Evolutionary conservation across 2,888 invertebrate genomes (phyloP), one percentile per base, ranked within the genome.

Genomic region (Priocnemis perturbator): DNA sequence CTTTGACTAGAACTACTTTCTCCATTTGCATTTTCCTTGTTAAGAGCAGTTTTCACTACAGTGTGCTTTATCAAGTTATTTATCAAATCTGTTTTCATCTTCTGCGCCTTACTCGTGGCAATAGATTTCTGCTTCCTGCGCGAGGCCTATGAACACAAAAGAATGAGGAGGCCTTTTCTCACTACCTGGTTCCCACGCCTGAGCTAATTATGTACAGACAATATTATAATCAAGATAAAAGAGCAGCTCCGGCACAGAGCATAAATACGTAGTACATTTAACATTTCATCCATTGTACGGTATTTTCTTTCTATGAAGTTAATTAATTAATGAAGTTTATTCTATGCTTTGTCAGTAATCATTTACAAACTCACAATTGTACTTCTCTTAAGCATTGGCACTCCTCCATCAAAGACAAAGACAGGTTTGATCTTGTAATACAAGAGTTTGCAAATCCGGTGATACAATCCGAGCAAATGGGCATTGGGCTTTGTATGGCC

Each of bases 401-500:
- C 96, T 52, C 95, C 95, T 23, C 99, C 99, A 92, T 99, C 99
- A 90, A 99, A 99, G 9, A 99, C 97, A 91, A 99, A 99, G 1
- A 99, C 93, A 0, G 99, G 99, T 83, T 96, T 97, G 76, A 99
- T 97, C 86, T 95, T 94, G 88, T 96, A 99, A 89, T 96, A 98
- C 50, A 99, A 91, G 59, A 99, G 91, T 91, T 99, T 99, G 90
- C 98, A 98, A 58, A 99, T 92, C 37, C 99, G 92, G 87, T 97
- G 95, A 86, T 98, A 98, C 53, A 99, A 91, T 37, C 97, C 97
- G 74, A 98, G 91, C 2, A 99, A 92, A 90, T 99, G 99, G 9
- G 98, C 97, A 90, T 98, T 97, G 1, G 95, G 94, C 47, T 96
- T 89, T 3, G 95, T 93, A 60, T 93, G 94, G 53, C 96, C 96